Evolutionary conservation across 2,888 invertebrate genomes (phyloP).

Genomic region (Ornithoptera priamus): DNA sequence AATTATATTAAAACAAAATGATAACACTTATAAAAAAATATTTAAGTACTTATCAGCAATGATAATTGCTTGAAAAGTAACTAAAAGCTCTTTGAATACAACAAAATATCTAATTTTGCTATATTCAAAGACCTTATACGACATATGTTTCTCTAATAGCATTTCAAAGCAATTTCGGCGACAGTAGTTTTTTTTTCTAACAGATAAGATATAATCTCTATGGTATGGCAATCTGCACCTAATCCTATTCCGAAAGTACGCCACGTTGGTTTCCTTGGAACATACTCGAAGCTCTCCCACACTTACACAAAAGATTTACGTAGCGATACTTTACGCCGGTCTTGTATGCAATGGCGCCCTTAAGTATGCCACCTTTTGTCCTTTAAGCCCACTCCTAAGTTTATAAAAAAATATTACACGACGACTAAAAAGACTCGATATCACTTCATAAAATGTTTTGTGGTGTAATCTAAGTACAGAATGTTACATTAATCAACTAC

Average conservation of each 20-base stretch:
- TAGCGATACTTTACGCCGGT: conserved; percentile 54
- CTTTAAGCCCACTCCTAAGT: conserved; percentile 53
- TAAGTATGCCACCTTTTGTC: conserved; percentile 54
- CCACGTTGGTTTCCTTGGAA: conserved; percentile 71
- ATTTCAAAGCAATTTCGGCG: conserved; percentile 58
- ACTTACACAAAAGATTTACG: conserved; percentile 62
- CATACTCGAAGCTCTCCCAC: conserved; percentile 65
- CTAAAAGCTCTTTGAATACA: too few relatives aligned
- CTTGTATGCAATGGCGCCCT: conserved; percentile 55
- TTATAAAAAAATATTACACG: conserved; percentile 28
- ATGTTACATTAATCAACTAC: too few relatives aligned
- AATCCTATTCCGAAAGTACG: conserved; percentile 75
- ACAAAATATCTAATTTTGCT: too few relatives aligned
- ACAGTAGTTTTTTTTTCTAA: conserved; percentile 53
- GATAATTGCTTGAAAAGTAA: too few relatives aligned
- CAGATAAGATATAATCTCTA: conserved; percentile 66
- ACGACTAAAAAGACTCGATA: conserved; percentile 18
- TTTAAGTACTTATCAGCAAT: too few relatives aligned
- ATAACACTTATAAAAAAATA: too few relatives aligned
- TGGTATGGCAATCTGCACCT: conserved; percentile 58
- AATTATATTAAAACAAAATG: too few relatives aligned
- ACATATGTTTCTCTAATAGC: conserved; percentile 56
- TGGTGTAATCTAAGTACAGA: too few relatives aligned
- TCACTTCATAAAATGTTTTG: conserved; percentile 3
- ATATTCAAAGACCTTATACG: conserved; percentile 26